Evolutionary conservation across 2,113 vertebrate genomes (phyloP).

Genomic region (Hirundichthys speculiger): DNA sequence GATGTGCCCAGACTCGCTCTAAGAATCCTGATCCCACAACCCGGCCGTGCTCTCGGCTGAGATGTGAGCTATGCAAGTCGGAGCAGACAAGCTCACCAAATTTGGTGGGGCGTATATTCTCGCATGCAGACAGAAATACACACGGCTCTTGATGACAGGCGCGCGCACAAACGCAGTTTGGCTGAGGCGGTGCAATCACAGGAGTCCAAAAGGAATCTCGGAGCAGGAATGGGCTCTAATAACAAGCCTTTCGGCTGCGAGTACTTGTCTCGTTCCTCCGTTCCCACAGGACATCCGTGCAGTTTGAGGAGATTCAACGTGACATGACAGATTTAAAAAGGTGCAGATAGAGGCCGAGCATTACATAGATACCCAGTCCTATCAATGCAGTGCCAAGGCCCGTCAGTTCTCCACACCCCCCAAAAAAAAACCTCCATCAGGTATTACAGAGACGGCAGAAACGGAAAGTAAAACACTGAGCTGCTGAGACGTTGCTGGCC

Average conservation of each 20-base stretch:
- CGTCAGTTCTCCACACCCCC: conserved; percentile 54
- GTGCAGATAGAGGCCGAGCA: conserved; percentile 45
- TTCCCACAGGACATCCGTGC: conserved; percentile 45
- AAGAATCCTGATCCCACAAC: conserved; percentile 56
- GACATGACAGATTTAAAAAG: conserved; percentile 65
- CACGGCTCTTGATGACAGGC: neutral
- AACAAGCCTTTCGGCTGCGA: conserved; percentile 63
- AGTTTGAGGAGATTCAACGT: conserved; percentile 61
- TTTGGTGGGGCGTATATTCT: conserved; percentile 34
- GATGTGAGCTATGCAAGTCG: conserved; percentile 15
- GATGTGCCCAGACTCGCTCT: conserved; percentile 75
- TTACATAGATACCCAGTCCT: conserved; percentile 30
- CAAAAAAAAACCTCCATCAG: conserved; percentile 35
- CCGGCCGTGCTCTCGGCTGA: conserved; percentile 25
- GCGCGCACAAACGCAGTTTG: conserved; percentile 34
- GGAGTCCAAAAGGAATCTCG: conserved; percentile 59
- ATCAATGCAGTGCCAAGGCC: conserved; percentile 39
- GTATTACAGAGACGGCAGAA: conserved; percentile 34
- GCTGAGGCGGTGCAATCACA: conserved; percentile 64
- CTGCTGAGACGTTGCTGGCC: conserved; percentile 33
- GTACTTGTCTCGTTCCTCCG: conserved; percentile 37
- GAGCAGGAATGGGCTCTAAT: conserved; percentile 61
- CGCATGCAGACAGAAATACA: conserved; percentile 24
- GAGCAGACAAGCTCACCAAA: conserved; percentile 29
- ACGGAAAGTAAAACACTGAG: neutral